A percentile compares a stretch with the other conserved stretches of the same genome.
Conservation (phyloP, 2,113 vertebrate genomes). For the Sebastes schlegelii region DNA sequence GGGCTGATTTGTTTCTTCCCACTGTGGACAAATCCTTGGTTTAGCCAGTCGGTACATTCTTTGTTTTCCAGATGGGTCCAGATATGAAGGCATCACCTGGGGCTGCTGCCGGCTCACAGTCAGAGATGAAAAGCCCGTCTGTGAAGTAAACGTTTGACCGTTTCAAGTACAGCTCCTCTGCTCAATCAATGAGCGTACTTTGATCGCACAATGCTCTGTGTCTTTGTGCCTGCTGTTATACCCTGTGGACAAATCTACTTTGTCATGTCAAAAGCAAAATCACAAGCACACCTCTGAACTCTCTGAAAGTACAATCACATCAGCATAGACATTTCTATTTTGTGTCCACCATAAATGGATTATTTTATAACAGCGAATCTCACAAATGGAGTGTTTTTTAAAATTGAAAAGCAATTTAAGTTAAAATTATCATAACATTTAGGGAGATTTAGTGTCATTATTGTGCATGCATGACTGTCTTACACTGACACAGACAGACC, state of each 20-base stretch:
- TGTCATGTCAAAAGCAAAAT: conserved; percentile 15
- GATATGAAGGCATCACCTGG: conserved; percentile 15
- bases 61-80: conserved; percentile 26
- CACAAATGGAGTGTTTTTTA: conserved; percentile 18
- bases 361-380: conserved; percentile 28
- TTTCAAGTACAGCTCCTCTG: conserved; percentile 25
- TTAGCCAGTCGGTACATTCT: conserved; percentile 17
- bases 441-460: conserved; percentile 32
- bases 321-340: not conserved
- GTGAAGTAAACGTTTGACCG: conserved; percentile 30
- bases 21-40: conserved; percentile 32
- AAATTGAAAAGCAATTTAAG: conserved; percentile 18
- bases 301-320: not conserved
- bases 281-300: conserved; percentile 17
- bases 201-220: conserved; percentile 2
- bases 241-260: not conserved
- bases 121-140: conserved; percentile 21
- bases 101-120: conserved; percentile 22
- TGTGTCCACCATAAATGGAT: conserved; percentile 22
- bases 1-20: conserved; percentile 11
- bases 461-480: conserved; percentile 11
- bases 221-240: conserved; percentile 25
- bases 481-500: conserved; percentile 1
- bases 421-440: conserved; percentile 36
- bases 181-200: conserved; percentile 26